Evolutionary conservation across 2,797 vertebrate species (phyloP).

Genomic region (Sebastolobus altivelis): DNA sequence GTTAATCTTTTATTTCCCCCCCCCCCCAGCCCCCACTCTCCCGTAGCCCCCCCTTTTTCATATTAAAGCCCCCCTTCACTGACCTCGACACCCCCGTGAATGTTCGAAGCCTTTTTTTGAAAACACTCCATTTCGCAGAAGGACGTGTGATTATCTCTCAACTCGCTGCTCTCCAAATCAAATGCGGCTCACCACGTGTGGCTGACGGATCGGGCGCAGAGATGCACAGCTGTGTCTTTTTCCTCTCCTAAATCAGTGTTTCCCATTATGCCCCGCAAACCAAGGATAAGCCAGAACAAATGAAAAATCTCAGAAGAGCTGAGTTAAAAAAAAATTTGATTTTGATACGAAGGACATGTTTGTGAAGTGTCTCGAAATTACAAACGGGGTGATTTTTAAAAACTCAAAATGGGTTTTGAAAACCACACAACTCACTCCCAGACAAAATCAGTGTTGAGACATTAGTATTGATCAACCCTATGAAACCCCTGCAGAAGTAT

Average conservation of each 20-base stretch:
- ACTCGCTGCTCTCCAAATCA: conserved; percentile 51
- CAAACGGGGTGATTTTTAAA: neutral
- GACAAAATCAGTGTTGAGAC: conserved; percentile 22
- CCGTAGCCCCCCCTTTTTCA: conserved; percentile 14
- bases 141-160: conserved; percentile 61
- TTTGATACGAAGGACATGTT: conserved; percentile 21
- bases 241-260: conserved; percentile 48
- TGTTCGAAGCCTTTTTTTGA: conserved; percentile 24
- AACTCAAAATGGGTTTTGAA: conserved; percentile 18
- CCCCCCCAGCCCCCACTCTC: neutral
- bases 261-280: conserved; percentile 28
- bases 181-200: conserved; percentile 32
- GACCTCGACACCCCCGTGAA: conserved; percentile 52
- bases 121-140: conserved; percentile 51
- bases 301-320: conserved; percentile 13
- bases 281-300: conserved; percentile 11
- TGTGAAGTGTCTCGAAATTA: conserved; percentile 5
- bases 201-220: conserved; percentile 32
- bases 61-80: conserved; percentile 36
- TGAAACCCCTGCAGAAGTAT: conserved; percentile 39
- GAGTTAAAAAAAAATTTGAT: neutral
- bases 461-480: conserved; percentile 26
- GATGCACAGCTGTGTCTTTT: conserved; percentile 57
- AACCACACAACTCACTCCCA: conserved; percentile 12
- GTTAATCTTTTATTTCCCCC: conserved; percentile 70